Conservation (phyloP, 2,797 vertebrate species). For the Cryptoblepharus egeriae region DNA sequence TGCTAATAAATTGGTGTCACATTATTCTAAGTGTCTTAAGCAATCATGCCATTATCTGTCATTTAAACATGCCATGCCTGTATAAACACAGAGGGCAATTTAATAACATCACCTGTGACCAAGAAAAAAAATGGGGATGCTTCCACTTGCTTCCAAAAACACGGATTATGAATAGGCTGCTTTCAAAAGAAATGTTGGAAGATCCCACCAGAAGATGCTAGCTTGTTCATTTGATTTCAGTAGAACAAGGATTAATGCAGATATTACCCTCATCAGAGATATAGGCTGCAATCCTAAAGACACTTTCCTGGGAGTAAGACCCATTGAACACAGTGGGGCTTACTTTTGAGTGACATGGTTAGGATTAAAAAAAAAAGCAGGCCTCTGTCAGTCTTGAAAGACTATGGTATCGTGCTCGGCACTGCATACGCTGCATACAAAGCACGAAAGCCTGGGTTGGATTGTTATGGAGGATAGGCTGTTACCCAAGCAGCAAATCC, state of each 20-base stretch:
- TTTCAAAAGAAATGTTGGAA: background rate
- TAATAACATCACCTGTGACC: conserved; percentile 27
- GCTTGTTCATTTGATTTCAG: conserved; percentile 7
- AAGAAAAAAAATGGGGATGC: conserved; percentile 26
- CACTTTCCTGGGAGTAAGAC: no score
- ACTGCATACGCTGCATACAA: no score
- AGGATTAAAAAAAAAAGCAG: no score
- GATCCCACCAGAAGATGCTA: conserved; percentile 3
- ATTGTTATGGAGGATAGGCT: no score
- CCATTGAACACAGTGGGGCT: no score
- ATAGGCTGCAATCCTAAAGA: no score
- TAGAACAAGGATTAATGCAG: background rate
- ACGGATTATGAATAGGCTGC: conserved; percentile 11
- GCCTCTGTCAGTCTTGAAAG: no score
- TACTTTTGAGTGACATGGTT: no score
- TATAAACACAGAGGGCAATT: conserved; percentile 4
- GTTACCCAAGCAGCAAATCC: no score
- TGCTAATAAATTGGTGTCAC: conserved; percentile 75
- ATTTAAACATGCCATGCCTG: conserved; percentile 50
- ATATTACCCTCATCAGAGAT: no score
- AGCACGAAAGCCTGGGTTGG: no score
- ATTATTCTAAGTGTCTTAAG: conserved; percentile 75
- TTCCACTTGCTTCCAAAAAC: conserved; percentile 37
- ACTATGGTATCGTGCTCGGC: no score
- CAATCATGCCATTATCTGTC: conserved; percentile 57